Conservation (phyloP, 2,888 invertebrate species). For the Cerceris rybyensis region DNA sequence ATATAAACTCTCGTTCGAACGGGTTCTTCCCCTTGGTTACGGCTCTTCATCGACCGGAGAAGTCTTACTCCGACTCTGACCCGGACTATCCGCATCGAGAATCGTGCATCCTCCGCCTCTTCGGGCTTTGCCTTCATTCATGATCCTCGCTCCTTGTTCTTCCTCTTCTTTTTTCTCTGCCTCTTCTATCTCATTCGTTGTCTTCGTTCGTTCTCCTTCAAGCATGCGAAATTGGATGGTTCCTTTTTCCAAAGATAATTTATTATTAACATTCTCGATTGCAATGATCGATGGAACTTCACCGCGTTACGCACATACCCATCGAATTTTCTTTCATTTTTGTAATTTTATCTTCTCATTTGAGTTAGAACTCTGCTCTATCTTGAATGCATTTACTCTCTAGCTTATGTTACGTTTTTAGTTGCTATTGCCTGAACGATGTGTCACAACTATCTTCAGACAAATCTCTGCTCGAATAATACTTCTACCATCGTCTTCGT, state of each 20-base stretch:
- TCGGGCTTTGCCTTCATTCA: slow-evolving; percentile 58
- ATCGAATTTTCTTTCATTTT: slow-evolving; percentile 34
- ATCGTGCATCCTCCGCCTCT: slow-evolving; percentile 58
- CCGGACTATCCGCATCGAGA: slow-evolving; percentile 62
- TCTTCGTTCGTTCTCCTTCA: background rate
- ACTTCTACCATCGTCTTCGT: slow-evolving; percentile 15
- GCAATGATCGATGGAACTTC: too few relatives aligned
- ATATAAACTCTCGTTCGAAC: slow-evolving; percentile 70
- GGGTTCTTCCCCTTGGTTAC: slow-evolving; percentile 66
- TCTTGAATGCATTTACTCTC: slow-evolving; percentile 44
- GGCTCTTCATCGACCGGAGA: slow-evolving; percentile 65
- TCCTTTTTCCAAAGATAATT: background rate
- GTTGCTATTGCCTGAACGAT: slow-evolving; percentile 38
- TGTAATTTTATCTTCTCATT: slow-evolving; percentile 42
- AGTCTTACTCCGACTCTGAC: slow-evolving; percentile 64
- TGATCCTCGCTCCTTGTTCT: slow-evolving; percentile 43
- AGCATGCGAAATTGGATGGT: background rate
- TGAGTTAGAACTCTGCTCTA: slow-evolving; percentile 17
- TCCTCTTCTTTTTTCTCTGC: slow-evolving; percentile 34
- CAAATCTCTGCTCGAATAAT: slow-evolving; percentile 29
- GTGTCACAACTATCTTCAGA: slow-evolving; percentile 33
- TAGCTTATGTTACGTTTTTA: slow-evolving; percentile 36
- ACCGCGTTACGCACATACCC: slow-evolving; percentile 13
- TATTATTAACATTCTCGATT: too few relatives aligned
- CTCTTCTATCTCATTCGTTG: slow-evolving; percentile 35